Base-by-base conservation (phyloP, 92 coral and sea anemone genomes). In the Porites divaricata region DNA sequence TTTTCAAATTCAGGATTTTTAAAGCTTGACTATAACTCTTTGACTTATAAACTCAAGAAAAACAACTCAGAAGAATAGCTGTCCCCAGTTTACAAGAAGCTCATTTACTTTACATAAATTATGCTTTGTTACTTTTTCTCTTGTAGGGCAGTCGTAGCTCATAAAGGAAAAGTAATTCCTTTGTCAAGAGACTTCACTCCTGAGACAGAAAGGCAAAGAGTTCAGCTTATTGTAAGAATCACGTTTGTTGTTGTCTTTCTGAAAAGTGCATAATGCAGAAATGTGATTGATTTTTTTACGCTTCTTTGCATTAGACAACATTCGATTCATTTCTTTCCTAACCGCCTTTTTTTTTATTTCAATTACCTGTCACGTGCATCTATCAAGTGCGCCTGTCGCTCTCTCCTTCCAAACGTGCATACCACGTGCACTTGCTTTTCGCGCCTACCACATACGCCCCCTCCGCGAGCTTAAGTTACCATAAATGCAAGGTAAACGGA, bases 171-270 rank as follows among this genome's bases (percentile, higher is more conserved):
- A 89, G 88, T 92, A 41, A 89, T 96, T 65, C 93, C 96, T 23
- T 81, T 96, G 88, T 92, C 99, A 54, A 75, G 59, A 35, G 99
- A 96, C 81, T 94, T 91, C 81, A 96, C 99, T 19, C 99, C 99
- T 53, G 99, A 96, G 45, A 84, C 98, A 78, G n/a, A n/a, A 70
- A 86, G 99, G 67, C 90, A 86, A 67, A 76, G 99, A 78, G 85
- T 96, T 76, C 99, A 96, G 77, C 80, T 88, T 16, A 70, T 96
- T 75, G 99, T 96, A 85, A 92, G 98, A 12, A 52, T 78, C 20
- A 16, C 16, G 59, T 15, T 54, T 54, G n/a, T 54, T 11, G 59
- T 12, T 54, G 4, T 54, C 4, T 11, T 54, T 11, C 59, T n/a
- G 2, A 54, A 8, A 15, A 54, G 59, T 9, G 4, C 12, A 2